Conservation (phyloP, 1,140 invertebrate species). For the Zaprionus africanus region DNA sequence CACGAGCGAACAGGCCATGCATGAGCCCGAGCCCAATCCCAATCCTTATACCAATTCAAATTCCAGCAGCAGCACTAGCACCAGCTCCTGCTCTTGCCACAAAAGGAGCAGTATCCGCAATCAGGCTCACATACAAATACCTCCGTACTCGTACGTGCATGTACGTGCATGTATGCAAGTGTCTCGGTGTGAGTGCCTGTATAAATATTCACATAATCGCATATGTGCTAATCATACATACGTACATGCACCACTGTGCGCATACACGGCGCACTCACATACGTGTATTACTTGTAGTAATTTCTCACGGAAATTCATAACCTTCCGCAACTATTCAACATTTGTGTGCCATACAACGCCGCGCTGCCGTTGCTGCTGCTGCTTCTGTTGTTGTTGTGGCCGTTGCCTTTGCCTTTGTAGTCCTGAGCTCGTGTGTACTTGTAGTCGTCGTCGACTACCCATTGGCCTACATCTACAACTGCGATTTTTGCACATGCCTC, state of each 20-base stretch:
- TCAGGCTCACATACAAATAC: constrained; percentile 15
- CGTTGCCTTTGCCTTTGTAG: constrained; percentile 18
- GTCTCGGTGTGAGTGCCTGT: not conserved
- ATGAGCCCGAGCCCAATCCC: constrained; percentile 20
- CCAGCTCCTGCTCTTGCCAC: constrained; percentile 13
- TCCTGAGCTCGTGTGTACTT: constrained; percentile 29
- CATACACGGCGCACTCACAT: constrained; percentile 70
- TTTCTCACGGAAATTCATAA: constrained; percentile 83
- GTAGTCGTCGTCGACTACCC: constrained; percentile 65
- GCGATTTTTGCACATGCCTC: constrained; percentile 70
- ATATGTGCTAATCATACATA: constrained; percentile 18
- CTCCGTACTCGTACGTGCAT: not conserved
- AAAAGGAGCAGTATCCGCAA: constrained; percentile 27
- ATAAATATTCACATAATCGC: constrained; percentile 19
- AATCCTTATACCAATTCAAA: constrained; percentile 40
- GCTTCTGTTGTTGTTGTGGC: constrained; percentile 56
- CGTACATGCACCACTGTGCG: constrained; percentile 31
- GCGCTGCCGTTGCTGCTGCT: constrained; percentile 45
- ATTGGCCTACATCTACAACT: constrained; percentile 81
- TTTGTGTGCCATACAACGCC: constrained; percentile 79
- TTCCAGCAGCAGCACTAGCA: constrained; percentile 11
- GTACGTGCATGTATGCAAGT: not conserved
- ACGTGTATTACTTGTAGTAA: constrained; percentile 83
- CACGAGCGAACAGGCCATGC: constrained; percentile 60
- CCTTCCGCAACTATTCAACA: constrained; percentile 82